These are phyloP conservation scores for Melanotaenia pygmaea DNA, from an alignment of 2,797 vertebrate genomes.

Conservation along the genomic window DNA sequence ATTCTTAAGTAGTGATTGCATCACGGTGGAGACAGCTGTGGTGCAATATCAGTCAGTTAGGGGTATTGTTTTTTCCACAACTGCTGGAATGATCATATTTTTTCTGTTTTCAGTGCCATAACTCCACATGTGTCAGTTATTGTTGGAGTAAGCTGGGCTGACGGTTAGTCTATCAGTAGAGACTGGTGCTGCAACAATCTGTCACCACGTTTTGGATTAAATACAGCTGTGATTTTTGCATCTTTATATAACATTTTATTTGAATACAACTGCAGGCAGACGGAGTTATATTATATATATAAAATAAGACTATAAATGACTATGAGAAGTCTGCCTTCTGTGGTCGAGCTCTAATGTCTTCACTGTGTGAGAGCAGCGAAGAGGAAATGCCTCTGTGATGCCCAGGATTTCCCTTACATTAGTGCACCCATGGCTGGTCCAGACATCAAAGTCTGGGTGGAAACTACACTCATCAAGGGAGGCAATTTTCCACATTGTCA, in stretches of 20 bases:
- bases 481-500: conserved; percentile 61
- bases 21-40: not conserved
- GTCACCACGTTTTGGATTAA: conserved; percentile 13
- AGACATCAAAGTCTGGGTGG: conserved; percentile 74
- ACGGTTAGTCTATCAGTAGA: conserved; percentile 45
- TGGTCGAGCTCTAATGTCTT: conserved; percentile 39
- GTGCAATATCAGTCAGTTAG: conserved; percentile 39
- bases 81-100: conserved; percentile 29
- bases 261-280: not conserved
- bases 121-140: conserved; percentile 48
- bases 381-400: conserved; percentile 80
- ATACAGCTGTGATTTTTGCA: not conserved
- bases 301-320: not conserved
- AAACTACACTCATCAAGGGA: conserved; percentile 54
- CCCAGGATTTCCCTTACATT: conserved; percentile 84
- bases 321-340: conserved; percentile 13
- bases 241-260: not conserved
- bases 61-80: conserved; percentile 51
- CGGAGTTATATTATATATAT: not conserved
- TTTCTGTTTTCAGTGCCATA: conserved; percentile 30
- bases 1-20: conserved; percentile 28
- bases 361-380: conserved; percentile 64
- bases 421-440: conserved; percentile 54
- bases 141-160: conserved; percentile 32
- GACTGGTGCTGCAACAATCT: conserved; percentile 16